Evolutionary conservation across 2,113 vertebrate species (phyloP), one percentile per base, ranked within the genome.

Genomic region (Chaetops frenatus): DNA sequence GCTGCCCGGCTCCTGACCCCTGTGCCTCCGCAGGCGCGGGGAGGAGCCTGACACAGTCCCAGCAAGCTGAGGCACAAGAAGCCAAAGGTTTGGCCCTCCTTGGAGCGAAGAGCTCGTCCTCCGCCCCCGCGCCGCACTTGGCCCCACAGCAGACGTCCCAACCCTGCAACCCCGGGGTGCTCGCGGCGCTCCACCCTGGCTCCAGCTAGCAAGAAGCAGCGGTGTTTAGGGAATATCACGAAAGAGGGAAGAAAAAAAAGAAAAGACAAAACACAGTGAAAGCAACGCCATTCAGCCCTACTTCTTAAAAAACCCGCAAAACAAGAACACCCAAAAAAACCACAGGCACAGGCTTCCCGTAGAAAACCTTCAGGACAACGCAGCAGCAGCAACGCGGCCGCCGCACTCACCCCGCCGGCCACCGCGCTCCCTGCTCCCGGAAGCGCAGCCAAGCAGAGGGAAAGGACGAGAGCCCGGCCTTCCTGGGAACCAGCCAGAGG

Each of bases 111-210:
- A 51, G 11, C 1, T 18, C 14, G 4, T 33, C 7, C 51, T 28
- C 36, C 14, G 2, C 7, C 25, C 19, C 11, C 11, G 4, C 24
- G 3, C 11, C 1, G 28, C 24, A 2, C 12, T 24, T 2, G 2
- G 29, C 50, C 7, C 15, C 5, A 0, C 1, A 6, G 45, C 12
- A 20, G 11, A 3, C 16, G 3, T 14, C 15, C 12, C 22, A 12
- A 1, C 0, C 9, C 18, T 4, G 2, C 14, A 1, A 0, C 6
- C 2, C 14, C 7, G 24, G 10, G 2, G 12, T 5, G 11, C 15
- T 36, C 19, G 13, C 29, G 21, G 9, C 45, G 8, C 53, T 47
- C 7, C 8, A 7, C 86, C 17, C 22, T 21, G 12, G 18, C 27
- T 23, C 42, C 67, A 24, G 19, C 51, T 29, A 47, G 9, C 36